Conservation (phyloP, 2,797 vertebrate genomes). For the Acrocephalus scirpaceus region DNA sequence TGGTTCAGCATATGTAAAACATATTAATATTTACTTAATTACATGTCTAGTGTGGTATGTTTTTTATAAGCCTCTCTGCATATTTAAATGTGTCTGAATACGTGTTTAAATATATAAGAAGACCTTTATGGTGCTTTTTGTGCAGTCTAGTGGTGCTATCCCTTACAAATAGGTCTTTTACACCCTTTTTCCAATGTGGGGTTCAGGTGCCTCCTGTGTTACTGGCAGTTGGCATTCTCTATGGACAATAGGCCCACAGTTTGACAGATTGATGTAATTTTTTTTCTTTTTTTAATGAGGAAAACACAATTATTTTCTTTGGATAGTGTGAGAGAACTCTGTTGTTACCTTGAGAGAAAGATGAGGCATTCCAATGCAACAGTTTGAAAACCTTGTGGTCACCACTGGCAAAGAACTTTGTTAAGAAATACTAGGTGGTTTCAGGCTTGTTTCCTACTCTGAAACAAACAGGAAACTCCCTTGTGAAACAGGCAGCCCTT, state of each 20-base stretch:
- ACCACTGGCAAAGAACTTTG: not conserved
- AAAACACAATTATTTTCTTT: slow-evolving; percentile 8
- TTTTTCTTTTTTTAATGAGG: not conserved
- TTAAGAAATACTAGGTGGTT: not conserved
- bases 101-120: not conserved
- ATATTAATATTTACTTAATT: slow-evolving; percentile 21
- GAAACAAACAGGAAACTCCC: slow-evolving; percentile 8
- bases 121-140: not conserved
- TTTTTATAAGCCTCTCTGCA: not conserved
- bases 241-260: not conserved
- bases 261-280: not conserved
- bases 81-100: not conserved
- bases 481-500: not conserved
- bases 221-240: not conserved
- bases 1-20: not conserved
- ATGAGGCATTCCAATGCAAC: not conserved
- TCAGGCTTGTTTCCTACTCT: not conserved
- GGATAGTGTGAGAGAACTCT: not conserved
- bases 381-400: not conserved
- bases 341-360: slow-evolving; percentile 5
- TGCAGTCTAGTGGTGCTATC: not conserved
- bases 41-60: not conserved
- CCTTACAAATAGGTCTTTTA: not conserved
- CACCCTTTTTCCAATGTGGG: not conserved
- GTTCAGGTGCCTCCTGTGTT: not conserved